Conservation (phyloP, 2,888 invertebrate species). For the Euzetes globulus region DNA sequence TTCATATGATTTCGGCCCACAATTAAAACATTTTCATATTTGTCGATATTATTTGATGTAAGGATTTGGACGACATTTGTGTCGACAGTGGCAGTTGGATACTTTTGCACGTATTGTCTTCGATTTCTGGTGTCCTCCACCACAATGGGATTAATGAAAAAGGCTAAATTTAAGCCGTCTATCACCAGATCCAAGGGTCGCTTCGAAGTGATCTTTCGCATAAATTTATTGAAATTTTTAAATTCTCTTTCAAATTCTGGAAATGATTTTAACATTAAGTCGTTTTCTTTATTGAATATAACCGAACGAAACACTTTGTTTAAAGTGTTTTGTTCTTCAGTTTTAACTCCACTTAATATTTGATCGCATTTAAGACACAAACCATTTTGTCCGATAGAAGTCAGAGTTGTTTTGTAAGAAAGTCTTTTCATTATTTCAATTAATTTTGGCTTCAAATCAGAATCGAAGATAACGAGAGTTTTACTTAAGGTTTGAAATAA, state of each 20-base stretch:
- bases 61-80: slow-evolving; percentile 21
- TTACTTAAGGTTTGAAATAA: slow-evolving; percentile 5
- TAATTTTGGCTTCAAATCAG: neutral
- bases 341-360: neutral
- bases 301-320: neutral
- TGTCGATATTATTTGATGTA: neutral
- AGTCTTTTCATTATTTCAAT: slow-evolving; percentile 26
- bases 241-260: slow-evolving; percentile 24
- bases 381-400: slow-evolving; percentile 10
- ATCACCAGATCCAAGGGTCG: slow-evolving; percentile 32
- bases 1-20: slow-evolving; percentile 35
- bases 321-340: slow-evolving; percentile 17
- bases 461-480: neutral
- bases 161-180: slow-evolving; percentile 34
- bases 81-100: neutral
- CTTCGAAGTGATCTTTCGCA: neutral
- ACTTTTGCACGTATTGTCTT: slow-evolving; percentile 5
- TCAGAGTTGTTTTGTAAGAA: neutral
- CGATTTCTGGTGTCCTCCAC: slow-evolving; percentile 8
- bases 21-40: slow-evolving; percentile 22
- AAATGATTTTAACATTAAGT: slow-evolving; percentile 20
- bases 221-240: slow-evolving; percentile 15
- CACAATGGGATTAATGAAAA: neutral
- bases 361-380: slow-evolving; percentile 24
- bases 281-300: slow-evolving; percentile 30